These are phyloP conservation scores for Cordilura impudica DNA, from an alignment of 2,888 invertebrate genomes.

Conservation along the genomic window DNA sequence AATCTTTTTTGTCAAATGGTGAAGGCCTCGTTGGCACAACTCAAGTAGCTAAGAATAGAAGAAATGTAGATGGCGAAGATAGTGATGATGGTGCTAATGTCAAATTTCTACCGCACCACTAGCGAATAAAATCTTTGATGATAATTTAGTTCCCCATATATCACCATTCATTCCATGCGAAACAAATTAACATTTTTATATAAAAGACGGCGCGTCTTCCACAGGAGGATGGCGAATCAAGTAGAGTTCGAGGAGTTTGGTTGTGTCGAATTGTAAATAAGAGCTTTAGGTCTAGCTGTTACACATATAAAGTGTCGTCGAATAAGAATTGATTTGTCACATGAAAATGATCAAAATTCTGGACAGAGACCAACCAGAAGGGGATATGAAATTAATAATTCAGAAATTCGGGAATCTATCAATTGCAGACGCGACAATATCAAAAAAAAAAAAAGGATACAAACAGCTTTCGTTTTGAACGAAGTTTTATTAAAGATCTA, in stretches of 20 bases:
- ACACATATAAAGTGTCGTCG: conserved; percentile 88
- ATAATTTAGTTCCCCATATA: conserved; percentile 88
- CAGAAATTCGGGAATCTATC: conserved; percentile 74
- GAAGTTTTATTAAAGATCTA: conserved; percentile 69
- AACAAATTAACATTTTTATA: conserved; percentile 95
- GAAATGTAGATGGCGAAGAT: conserved; percentile 90
- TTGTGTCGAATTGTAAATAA: conserved; percentile 93
- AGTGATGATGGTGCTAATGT: conserved; percentile 81
- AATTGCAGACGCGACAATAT: conserved; percentile 78
- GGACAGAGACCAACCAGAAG: conserved; percentile 80
- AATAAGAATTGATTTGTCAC: conserved; percentile 89
- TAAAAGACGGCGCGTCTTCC: conserved; percentile 88
- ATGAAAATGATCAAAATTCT: conserved; percentile 81
- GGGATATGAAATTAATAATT: conserved; percentile 71
- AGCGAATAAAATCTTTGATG: conserved; percentile 90
- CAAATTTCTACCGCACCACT: conserved; percentile 94
- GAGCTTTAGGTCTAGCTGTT: conserved; percentile 88
- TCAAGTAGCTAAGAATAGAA: conserved; percentile 76
- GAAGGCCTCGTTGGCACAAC: conserved; percentile 78
- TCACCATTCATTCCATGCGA: conserved; percentile 94
- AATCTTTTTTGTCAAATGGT: conserved; percentile 88
- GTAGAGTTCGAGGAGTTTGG: conserved; percentile 91
- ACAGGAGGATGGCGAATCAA: conserved; percentile 85
- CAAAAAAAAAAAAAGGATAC: conserved; percentile 46
- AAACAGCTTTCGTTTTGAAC: conserved; percentile 67